These are phyloP conservation scores for Metalampra italica DNA, from an alignment of 2,888 invertebrate species.

Conservation along the genomic window DNA sequence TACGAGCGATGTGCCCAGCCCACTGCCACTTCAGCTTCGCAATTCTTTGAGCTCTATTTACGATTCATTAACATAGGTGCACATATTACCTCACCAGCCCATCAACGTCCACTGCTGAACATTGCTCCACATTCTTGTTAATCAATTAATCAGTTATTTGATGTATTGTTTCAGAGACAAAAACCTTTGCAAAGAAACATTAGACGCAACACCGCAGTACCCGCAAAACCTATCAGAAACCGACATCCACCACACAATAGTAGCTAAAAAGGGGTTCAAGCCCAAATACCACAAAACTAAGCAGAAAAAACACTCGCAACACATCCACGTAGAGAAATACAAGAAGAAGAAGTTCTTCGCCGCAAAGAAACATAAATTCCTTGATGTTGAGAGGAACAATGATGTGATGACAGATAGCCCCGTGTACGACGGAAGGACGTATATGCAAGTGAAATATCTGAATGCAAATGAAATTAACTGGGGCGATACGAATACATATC, in stretches of 20 bases:
- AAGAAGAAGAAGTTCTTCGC: constrained; percentile 54
- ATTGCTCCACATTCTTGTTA: no score
- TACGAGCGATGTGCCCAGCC: no score
- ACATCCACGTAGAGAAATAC: constrained; percentile 39
- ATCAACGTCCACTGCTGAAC: no score
- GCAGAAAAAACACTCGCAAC: constrained; percentile 46
- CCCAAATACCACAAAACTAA: constrained; percentile 50
- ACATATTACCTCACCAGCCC: no score
- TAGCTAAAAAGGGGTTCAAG: constrained; percentile 63
- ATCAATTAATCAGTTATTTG: neutral
- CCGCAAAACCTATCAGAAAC: constrained; percentile 45
- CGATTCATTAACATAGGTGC: no score
- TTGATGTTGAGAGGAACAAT: constrained; percentile 40
- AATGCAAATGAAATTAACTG: constrained; percentile 61
- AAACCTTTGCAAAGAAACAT: constrained; percentile 46
- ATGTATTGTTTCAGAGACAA: constrained; percentile 31
- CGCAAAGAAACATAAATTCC: constrained; percentile 45
- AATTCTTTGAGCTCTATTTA: no score
- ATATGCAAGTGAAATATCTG: constrained; percentile 72
- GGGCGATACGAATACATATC: constrained; percentile 72
- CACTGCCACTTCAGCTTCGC: no score
- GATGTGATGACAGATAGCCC: constrained; percentile 50
- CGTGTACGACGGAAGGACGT: constrained; percentile 58
- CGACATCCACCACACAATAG: constrained; percentile 56
- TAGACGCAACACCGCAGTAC: constrained; percentile 42